A percentile compares a stretch with the other conserved stretches of the same genome.
Evolutionary conservation across 1,140 invertebrate species (phyloP).

Genomic region (Musca domestica): DNA sequence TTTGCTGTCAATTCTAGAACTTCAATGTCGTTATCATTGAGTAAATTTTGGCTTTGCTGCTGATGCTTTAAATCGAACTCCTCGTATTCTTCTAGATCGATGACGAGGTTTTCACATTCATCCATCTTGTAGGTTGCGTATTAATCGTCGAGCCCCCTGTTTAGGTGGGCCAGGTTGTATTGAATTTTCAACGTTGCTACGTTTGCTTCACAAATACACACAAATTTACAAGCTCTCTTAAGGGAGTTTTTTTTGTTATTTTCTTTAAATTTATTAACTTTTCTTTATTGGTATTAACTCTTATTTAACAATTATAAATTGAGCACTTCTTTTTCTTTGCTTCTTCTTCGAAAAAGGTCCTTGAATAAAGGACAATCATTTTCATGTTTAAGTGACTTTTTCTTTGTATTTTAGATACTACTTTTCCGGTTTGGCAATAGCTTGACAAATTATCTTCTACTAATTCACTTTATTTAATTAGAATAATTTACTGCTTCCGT

Average conservation of each 20-base stretch:
- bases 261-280: neutral
- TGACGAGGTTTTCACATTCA: slow-evolving; percentile 54
- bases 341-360: too few relatives aligned
- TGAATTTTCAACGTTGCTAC: slow-evolving; percentile 13
- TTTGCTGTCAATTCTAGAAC: slow-evolving; percentile 24
- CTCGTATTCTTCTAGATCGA: slow-evolving; percentile 47
- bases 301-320: too few relatives aligned
- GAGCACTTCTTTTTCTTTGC: too few relatives aligned
- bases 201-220: slow-evolving; percentile 11
- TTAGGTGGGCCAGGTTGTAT: slow-evolving; percentile 21
- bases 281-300: too few relatives aligned
- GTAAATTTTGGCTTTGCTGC: slow-evolving; percentile 25
- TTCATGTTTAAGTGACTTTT: too few relatives aligned
- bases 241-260: neutral
- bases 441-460: too few relatives aligned
- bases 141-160: slow-evolving; percentile 24
- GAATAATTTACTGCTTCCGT: neutral
- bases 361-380: too few relatives aligned
- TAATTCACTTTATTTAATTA: neutral
- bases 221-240: neutral
- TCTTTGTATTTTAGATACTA: too few relatives aligned
- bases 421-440: too few relatives aligned
- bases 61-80: slow-evolving; percentile 30
- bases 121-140: slow-evolving; percentile 48
- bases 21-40: slow-evolving; percentile 31